A percentile compares a stretch with the other conserved stretches of the same genome.
phyloP scores from a whole-genome alignment of 1,140 invertebrate species.

The Bombus sibiricus region DNA sequence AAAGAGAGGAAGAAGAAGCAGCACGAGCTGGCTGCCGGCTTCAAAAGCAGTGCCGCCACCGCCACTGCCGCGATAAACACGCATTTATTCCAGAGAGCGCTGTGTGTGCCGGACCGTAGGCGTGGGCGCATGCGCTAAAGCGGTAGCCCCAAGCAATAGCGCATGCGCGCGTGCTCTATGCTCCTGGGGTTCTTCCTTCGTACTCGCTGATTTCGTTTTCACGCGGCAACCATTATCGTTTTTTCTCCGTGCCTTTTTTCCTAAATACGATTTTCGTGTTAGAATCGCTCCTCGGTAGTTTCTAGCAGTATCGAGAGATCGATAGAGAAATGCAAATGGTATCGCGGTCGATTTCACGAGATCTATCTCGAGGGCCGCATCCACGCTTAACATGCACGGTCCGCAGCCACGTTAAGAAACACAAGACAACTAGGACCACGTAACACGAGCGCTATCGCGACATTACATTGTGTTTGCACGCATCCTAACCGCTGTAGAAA shows the following conservation, averaged over 20 bases:
- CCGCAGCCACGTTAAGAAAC: constrained; percentile 44
- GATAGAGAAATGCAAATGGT: constrained; percentile 1
- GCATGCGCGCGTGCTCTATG: constrained; percentile 56
- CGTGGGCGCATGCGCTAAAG: constrained; percentile 58
- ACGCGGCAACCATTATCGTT: neutral
- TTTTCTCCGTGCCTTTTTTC: neutral
- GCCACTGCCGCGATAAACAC: constrained; percentile 77
- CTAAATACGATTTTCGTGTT: neutral
- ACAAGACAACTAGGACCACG: constrained; percentile 50
- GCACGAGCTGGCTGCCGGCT: constrained; percentile 66
- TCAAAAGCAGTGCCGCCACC: constrained; percentile 77
- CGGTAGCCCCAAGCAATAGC: constrained; percentile 46
- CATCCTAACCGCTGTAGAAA: constrained; percentile 64
- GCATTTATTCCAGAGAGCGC: constrained; percentile 77
- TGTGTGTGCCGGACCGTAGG: constrained; percentile 47
- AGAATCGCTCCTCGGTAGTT: no score
- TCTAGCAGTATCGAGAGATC: neutral
- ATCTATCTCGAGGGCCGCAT: neutral
- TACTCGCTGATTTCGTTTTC: neutral
- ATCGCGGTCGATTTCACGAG: neutral
- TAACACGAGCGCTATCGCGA: constrained; percentile 61
- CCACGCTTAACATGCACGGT: constrained; percentile 30
- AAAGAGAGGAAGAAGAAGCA: constrained; percentile 28
- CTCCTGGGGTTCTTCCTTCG: neutral
- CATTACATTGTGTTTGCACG: constrained; percentile 69